A percentile compares a stretch with the other conserved stretches of the same genome.
These are phyloP conservation scores for Candidula unifasciata DNA, from an alignment of 2,888 invertebrate genomes.

Conservation along the genomic window DNA sequence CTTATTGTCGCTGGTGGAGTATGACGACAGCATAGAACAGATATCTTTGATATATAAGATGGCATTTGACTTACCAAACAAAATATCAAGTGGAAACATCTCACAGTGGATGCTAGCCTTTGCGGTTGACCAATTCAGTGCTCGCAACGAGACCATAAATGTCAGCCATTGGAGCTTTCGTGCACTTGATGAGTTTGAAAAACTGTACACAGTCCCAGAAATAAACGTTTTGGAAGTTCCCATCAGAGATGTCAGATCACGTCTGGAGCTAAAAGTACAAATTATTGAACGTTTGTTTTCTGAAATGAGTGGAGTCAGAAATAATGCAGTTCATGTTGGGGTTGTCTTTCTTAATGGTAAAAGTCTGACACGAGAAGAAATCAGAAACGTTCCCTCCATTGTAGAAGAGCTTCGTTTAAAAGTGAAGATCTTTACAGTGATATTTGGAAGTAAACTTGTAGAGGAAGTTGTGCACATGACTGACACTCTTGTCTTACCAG, in stretches of 20 bases:
- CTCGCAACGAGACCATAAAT: not conserved
- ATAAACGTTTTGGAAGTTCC: not conserved
- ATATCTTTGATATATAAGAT: too few species aligned
- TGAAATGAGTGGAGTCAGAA: conserved; percentile 4
- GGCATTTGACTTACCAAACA: too few species aligned
- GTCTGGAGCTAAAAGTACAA: too few species aligned
- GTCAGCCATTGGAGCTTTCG: not conserved
- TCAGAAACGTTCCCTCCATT: not conserved
- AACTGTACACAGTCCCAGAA: not conserved
- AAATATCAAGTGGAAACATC: too few species aligned
- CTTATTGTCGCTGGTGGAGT: too few species aligned
- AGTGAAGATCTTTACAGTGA: too few species aligned
- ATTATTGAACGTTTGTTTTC: conserved; percentile 16
- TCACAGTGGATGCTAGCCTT: too few species aligned
- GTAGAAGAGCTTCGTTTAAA: not conserved
- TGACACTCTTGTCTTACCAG: not conserved
- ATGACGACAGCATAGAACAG: too few species aligned
- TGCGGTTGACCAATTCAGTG: not conserved
- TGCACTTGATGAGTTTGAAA: not conserved
- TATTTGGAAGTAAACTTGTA: too few species aligned
- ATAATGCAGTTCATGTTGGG: not conserved
- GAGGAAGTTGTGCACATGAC: too few species aligned
- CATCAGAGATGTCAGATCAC: too few species aligned
- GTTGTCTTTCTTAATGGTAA: too few species aligned
- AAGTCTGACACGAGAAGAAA: not conserved